phyloP scores from a whole-genome alignment of 2,888 invertebrate genomes.

The Hirtodrosophila histrioides region DNA sequence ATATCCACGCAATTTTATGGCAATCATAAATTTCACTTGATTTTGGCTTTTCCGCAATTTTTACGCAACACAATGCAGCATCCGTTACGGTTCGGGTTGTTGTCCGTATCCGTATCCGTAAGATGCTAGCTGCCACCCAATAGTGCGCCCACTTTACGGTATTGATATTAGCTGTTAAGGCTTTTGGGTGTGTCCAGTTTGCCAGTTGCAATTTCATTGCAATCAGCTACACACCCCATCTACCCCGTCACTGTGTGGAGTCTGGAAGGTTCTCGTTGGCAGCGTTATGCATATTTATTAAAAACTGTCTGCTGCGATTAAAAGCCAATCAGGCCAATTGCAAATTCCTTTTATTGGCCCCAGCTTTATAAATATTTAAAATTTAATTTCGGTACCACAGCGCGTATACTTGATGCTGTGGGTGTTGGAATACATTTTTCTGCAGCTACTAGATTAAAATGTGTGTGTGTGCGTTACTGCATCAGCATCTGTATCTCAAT shows the following conservation, averaged over 20 bases:
- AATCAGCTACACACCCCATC: slow-evolving; percentile 12
- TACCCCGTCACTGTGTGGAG: neutral
- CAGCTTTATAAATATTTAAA: slow-evolving; percentile 78
- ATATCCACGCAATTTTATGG: slow-evolving; percentile 73
- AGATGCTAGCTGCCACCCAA: slow-evolving; percentile 28
- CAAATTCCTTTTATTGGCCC: slow-evolving; percentile 76
- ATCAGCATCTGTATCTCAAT: slow-evolving; percentile 14
- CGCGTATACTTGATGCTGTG: slow-evolving; percentile 56
- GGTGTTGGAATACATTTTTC: slow-evolving; percentile 45
- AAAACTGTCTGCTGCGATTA: slow-evolving; percentile 79
- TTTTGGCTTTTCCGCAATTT: slow-evolving; percentile 64
- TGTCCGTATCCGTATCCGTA: slow-evolving; percentile 21
- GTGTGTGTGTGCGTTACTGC: slow-evolving; percentile 24
- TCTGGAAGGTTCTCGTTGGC: slow-evolving; percentile 19
- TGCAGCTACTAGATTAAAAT: slow-evolving; percentile 59
- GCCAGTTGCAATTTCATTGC: slow-evolving; percentile 34
- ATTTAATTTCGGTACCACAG: slow-evolving; percentile 73
- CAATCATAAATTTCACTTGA: slow-evolving; percentile 76
- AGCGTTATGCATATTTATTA: slow-evolving; percentile 77
- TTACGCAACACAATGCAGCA: slow-evolving; percentile 56
- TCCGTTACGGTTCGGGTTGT: slow-evolving; percentile 45
- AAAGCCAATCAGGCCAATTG: slow-evolving; percentile 78
- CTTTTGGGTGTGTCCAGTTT: slow-evolving; percentile 29
- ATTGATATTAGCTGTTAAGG: slow-evolving; percentile 47
- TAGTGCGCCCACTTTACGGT: slow-evolving; percentile 15